phyloP scores from a whole-genome alignment of 2,113 vertebrate species.

The Rhinogobius similis region DNA sequence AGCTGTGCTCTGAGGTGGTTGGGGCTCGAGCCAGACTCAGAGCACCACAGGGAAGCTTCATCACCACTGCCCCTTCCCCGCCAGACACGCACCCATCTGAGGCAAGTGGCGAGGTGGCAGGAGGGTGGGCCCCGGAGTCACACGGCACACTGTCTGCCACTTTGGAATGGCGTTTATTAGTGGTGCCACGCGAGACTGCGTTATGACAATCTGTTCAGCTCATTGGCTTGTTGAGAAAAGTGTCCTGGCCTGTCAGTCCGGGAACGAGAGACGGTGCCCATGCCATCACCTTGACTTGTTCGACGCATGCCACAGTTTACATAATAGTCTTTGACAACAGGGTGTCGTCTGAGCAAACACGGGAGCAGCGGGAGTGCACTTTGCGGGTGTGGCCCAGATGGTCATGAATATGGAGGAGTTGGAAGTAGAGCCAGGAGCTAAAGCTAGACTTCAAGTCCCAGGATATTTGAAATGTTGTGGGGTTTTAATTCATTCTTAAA shows the following conservation, averaged over 20 bases:
- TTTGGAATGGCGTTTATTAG: constrained; percentile 47
- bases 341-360: constrained; percentile 56
- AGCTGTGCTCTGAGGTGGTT: constrained; percentile 51
- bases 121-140: constrained; percentile 43
- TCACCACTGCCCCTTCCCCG: constrained; percentile 15
- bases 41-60: constrained; percentile 33
- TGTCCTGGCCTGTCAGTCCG: constrained; percentile 20
- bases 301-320: constrained; percentile 43
- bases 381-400: constrained; percentile 69
- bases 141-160: constrained; percentile 40
- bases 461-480: constrained; percentile 7
- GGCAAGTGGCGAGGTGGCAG: constrained; percentile 37
- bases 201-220: constrained; percentile 48
- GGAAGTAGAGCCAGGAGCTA: constrained; percentile 27
- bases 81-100: constrained; percentile 48
- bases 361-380: constrained; percentile 55
- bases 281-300: constrained; percentile 49
- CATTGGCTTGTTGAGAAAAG: constrained; percentile 30
- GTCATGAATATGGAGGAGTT: constrained; percentile 69
- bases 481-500: constrained; percentile 1
- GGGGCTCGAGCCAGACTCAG: constrained; percentile 24
- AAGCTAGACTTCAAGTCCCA: constrained; percentile 25
- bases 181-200: constrained; percentile 40
- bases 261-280: constrained; percentile 14
- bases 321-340: constrained; percentile 53